Evolutionary conservation across 23 tunicate species (phyloP), one percentile per base, ranked within the genome.

Genomic region (Oikopleura albicans): DNA sequence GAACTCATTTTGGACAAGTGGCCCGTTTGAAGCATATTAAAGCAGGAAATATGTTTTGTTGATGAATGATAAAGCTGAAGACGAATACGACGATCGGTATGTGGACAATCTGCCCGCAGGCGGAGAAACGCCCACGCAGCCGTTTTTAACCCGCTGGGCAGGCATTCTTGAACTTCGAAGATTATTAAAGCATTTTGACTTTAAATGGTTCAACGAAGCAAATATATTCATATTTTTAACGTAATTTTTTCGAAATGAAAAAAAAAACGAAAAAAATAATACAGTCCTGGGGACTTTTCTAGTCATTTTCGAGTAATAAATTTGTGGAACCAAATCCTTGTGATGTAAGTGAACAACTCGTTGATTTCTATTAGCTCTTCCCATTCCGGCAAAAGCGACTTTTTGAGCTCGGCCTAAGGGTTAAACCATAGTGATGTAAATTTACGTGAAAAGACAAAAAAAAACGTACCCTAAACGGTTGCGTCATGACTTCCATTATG

Each of bases 161-260:
- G 79, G 79, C 79, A 71, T 37, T 71, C 34, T 37, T 71, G 79
- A 37, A 71, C 79, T 71, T 71, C 79, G 35, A 71, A 71, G 4
- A 71, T 12, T 4, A 71, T 4, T 22, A 71, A 2, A 37, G 37
- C 34, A 71, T 71, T 71, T 29, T 71, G 33, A 29, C 79, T 29
- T 34, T 49, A 8, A 49, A 49, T 49, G 22, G 63, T 49, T 49
- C n/a, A n/a, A n/a, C n/a, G n/a, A n/a, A n/a, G n/a, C n/a, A n/a
- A n/a, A n/a, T n/a, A n/a, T n/a, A n/a, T n/a, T n/a, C n/a, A n/a
- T n/a, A n/a, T n/a, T n/a, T n/a, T n/a, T n/a, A n/a, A n/a, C n/a
- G n/a, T n/a, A n/a, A n/a, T n/a, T n/a, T n/a, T n/a, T n/a, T n/a
- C n/a, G n/a, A n/a, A n/a, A n/a, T n/a, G n/a, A n/a, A n/a, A n/a